Evolutionary conservation across 2,113 vertebrate species (phyloP), one percentile per base, ranked within the genome.

Genomic region (Gobio gobio): DNA sequence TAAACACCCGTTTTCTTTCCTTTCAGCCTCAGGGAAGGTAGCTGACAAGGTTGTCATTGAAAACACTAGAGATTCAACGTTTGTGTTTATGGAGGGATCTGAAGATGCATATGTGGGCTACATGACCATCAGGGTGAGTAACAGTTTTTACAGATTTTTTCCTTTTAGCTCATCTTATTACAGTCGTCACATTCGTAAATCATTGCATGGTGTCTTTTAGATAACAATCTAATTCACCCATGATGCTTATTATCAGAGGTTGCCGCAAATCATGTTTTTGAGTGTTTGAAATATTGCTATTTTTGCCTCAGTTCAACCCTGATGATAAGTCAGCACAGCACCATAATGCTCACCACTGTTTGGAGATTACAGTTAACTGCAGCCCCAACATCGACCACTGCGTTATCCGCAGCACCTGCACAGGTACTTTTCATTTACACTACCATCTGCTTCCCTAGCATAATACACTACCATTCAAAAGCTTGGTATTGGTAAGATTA

Each of bases 271-370:
- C 20, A 40, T 36, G 51, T 36, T 78, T 33, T 78, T 78, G 16
- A 58, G 5, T 56, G 24, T 33, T 16, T 78, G 24, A 33, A 40
- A 14, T 16, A 78, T 82, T 61, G 2, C 8, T 10, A 0, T 76
- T 56, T 86, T 76, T n/a, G 10, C 18, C 2, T 64, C 89, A 99
- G 98, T 99, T 99, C 92, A 99, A 99, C 88, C 98, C 98, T 91
- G 98, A 99, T 93, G 98, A 99, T 92, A 99, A 99, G 94, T 99
- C 98, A 85, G 98, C 97, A 88, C 98, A 99, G 91, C 98, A 99
- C 89, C 98, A 99, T 92, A 99, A 99, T 87, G 98, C 98, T 83
- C 98, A 99, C 90, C 98, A 99, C 93, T 99, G 98, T 94, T 94
- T 99, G 94, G 98, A 99, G 93, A 99, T 99, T 81, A 99, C 98